phyloP scores from a whole-genome alignment of 2,888 invertebrate species.

The Malachius bipustulatus region DNA sequence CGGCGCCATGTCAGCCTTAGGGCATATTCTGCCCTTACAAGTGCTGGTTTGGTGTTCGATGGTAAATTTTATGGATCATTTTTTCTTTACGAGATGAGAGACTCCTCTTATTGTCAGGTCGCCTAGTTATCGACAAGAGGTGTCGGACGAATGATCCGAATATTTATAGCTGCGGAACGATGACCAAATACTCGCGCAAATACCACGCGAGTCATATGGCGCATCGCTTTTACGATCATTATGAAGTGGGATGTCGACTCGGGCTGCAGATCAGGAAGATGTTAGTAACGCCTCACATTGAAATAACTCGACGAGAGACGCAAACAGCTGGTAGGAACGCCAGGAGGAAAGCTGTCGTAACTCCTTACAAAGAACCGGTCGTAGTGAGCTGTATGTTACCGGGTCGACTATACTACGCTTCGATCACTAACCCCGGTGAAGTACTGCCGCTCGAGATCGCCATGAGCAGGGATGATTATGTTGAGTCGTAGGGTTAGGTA shows the following conservation, averaged over 20 bases:
- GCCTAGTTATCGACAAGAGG: constrained; percentile 47
- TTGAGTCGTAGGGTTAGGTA: too few species aligned
- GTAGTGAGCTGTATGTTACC: constrained; percentile 43
- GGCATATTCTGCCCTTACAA: too few species aligned
- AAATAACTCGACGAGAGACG: constrained; percentile 2
- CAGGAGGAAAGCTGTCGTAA: constrained; percentile 23
- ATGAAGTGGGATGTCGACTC: constrained; percentile 53
- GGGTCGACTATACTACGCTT: constrained; percentile 48
- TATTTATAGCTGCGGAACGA: constrained; percentile 54
- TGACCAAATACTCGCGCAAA: constrained; percentile 49
- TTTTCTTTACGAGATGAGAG: too few species aligned
- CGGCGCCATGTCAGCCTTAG: too few species aligned
- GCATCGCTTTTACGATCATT: constrained; percentile 46
- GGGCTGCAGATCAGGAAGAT: constrained; percentile 18
- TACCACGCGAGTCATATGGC: constrained; percentile 41
- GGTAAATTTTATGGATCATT: too few species aligned
- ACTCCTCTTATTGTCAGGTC: too few species aligned
- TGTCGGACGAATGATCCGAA: constrained; percentile 53
- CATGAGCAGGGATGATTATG: constrained; percentile 30
- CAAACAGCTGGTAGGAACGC: background rate
- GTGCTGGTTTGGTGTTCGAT: too few species aligned
- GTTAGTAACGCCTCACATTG: constrained; percentile 14
- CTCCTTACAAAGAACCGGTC: constrained; percentile 33
- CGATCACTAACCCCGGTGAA: constrained; percentile 45
- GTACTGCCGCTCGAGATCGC: constrained; percentile 43